Conservation (phyloP, 2,113 vertebrate genomes). For the Oxygymnocypris stewartii region DNA sequence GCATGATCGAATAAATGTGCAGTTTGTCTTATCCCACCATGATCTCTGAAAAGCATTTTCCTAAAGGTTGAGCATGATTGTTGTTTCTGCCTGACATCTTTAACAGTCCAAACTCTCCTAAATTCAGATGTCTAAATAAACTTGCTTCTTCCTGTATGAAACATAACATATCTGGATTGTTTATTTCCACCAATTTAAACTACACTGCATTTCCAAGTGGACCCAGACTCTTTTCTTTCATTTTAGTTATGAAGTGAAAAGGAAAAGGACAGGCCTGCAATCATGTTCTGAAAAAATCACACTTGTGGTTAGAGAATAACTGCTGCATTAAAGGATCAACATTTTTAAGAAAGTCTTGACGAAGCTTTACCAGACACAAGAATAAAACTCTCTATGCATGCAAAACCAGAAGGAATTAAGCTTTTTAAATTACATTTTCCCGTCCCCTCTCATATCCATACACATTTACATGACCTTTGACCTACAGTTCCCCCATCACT, state of each 20-base stretch:
- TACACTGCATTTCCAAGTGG: neutral
- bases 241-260: neutral
- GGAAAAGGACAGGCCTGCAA: neutral
- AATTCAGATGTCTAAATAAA: neutral
- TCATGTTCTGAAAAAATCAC: neutral
- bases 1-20: neutral
- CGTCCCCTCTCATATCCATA: neutral
- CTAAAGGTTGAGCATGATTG: neutral
- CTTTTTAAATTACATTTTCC: neutral
- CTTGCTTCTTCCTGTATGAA: neutral
- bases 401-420: neutral
- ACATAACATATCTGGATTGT: neutral
- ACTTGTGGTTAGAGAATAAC: constrained; percentile 5
- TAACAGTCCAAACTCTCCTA: neutral
- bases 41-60: neutral
- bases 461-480: neutral
- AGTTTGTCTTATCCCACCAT: neutral
- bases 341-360: neutral
- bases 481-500: no score
- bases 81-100: neutral
- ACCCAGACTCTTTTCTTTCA: neutral
- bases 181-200: neutral
- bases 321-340: neutral
- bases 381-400: neutral
- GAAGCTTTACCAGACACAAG: neutral